These are phyloP conservation scores for Melanotaenia duboulayi DNA, from an alignment of 2,113 vertebrate species.

Conservation along the genomic window DNA sequence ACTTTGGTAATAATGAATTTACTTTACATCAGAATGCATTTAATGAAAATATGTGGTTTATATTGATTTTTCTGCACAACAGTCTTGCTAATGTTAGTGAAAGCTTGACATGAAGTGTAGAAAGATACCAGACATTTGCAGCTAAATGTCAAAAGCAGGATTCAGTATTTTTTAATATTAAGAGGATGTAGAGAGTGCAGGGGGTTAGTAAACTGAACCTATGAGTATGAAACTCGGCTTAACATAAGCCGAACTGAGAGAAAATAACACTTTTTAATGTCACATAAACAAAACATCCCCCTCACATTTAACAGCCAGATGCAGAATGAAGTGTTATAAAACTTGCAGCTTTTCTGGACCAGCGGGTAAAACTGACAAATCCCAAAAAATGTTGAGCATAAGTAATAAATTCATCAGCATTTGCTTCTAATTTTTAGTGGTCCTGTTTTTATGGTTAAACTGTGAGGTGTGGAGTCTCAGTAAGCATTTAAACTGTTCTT, in stretches of 20 bases:
- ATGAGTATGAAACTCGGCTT: slow-evolving; percentile 16
- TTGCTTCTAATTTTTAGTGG: slow-evolving; percentile 39
- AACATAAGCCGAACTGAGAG: neutral
- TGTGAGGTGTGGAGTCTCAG: slow-evolving; percentile 18
- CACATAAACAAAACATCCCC: slow-evolving; percentile 25
- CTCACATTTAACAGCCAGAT: slow-evolving; percentile 26
- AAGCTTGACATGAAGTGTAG: neutral
- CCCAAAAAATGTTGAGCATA: slow-evolving; percentile 20
- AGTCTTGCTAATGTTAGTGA: neutral
- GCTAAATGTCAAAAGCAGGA: neutral
- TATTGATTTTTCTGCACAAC: neutral
- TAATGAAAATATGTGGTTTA: neutral
- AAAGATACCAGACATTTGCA: neutral
- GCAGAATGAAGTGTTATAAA: slow-evolving; percentile 17
- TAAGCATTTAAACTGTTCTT: slow-evolving; percentile 15
- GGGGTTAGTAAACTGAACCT: slow-evolving; percentile 10
- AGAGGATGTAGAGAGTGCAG: neutral
- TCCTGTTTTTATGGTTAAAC: slow-evolving; percentile 39
- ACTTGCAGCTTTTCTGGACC: slow-evolving; percentile 13
- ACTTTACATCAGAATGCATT: neutral
- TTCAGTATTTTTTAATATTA: neutral
- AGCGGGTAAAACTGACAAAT: slow-evolving; percentile 51
- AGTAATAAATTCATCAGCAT: slow-evolving; percentile 48
- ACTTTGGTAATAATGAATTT: neutral
- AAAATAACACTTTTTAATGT: slow-evolving; percentile 38